phyloP scores from a whole-genome alignment of 2,797 vertebrate genomes.

The Holocentrus rufus region DNA sequence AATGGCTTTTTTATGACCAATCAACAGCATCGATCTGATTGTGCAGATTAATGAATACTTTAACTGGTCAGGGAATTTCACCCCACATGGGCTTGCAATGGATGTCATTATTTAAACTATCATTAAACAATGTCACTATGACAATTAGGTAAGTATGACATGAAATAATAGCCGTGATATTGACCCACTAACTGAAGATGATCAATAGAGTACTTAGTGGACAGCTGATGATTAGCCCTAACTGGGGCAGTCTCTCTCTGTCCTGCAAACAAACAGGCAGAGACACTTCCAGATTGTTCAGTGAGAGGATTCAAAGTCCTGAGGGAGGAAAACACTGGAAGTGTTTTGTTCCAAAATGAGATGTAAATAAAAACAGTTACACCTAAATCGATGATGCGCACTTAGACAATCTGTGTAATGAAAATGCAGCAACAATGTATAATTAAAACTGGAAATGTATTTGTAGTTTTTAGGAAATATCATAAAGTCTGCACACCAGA shows the following conservation, averaged over 20 bases:
- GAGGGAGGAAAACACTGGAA: too few species aligned
- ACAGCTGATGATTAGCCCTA: neutral
- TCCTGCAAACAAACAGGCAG: slow-evolving; percentile 6
- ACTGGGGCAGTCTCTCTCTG: neutral
- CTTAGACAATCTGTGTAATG: too few species aligned
- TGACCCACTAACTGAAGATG: neutral
- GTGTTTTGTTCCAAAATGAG: too few species aligned
- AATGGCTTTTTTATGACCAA: neutral
- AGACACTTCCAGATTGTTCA: neutral
- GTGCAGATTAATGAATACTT: neutral
- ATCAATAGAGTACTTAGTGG: neutral
- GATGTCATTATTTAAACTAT: neutral
- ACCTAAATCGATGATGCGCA: too few species aligned
- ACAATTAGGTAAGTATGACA: neutral
- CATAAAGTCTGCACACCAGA: too few species aligned
- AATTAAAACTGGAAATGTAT: too few species aligned
- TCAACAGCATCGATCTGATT: neutral
- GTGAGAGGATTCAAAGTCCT: too few species aligned
- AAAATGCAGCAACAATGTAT: too few species aligned
- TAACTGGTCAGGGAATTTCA: neutral
- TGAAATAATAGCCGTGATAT: neutral
- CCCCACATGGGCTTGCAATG: neutral
- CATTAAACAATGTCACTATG: neutral
- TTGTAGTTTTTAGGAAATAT: too few species aligned
- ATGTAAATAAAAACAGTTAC: too few species aligned